phyloP scores from a whole-genome alignment of 2,888 invertebrate species.

The Lasioglossum zephyrum region DNA sequence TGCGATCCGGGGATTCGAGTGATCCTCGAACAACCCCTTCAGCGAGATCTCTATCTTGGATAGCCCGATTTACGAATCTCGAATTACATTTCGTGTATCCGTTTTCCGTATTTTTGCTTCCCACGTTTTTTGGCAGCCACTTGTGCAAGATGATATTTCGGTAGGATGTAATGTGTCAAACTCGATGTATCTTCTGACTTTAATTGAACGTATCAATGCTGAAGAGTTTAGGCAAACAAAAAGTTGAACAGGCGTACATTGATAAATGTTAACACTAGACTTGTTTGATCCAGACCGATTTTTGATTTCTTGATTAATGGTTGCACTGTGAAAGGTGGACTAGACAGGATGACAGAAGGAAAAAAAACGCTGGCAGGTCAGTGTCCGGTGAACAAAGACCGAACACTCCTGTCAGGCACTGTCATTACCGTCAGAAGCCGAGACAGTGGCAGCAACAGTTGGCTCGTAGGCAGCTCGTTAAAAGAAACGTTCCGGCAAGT shows the following conservation, averaged over 20 bases:
- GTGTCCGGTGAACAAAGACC: not conserved
- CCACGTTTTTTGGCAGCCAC: not conserved
- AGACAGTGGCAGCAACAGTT: not conserved
- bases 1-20: slow-evolving; percentile 15
- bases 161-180: no score
- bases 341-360: not conserved
- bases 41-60: not conserved
- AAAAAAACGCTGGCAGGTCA: not conserved
- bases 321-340: not conserved
- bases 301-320: not conserved
- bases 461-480: not conserved
- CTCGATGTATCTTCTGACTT: no score
- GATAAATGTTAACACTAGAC: not conserved
- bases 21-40: not conserved
- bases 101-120: not conserved
- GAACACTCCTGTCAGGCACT: not conserved
- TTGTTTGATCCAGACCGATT: not conserved
- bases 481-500: slow-evolving; percentile 4
- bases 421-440: not conserved
- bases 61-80: not conserved
- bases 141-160: not conserved
- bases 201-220: no score
- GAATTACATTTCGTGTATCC: not conserved
- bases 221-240: not conserved
- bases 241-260: not conserved